These are phyloP conservation scores for Centruroides vittatus DNA, from an alignment of 1,140 invertebrate species.

Conservation along the genomic window DNA sequence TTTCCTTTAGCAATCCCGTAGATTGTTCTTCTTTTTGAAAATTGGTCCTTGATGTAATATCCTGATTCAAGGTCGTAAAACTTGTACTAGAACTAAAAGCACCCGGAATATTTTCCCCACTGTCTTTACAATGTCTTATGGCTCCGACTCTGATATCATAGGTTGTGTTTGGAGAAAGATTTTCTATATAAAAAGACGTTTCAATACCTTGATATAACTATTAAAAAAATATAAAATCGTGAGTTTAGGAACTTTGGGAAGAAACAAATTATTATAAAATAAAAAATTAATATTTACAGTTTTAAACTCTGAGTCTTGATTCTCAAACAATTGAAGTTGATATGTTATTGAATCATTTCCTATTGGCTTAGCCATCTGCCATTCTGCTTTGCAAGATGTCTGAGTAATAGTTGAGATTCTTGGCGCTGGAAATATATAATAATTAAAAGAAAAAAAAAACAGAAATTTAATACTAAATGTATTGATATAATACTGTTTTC, in stretches of 20 bases:
- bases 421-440: conserved; percentile 18
- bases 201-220: conserved; percentile 51
- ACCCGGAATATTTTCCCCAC: conserved; percentile 36
- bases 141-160: conserved; percentile 57
- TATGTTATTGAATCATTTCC: conserved; percentile 47
- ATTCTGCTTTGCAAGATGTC: conserved; percentile 30
- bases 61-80: conserved; percentile 33
- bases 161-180: conserved; percentile 49
- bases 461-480: too few species aligned
- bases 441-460: too few species aligned
- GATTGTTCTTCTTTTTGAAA: conserved; percentile 8
- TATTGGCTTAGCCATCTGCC: conserved; percentile 32
- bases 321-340: conserved; percentile 41
- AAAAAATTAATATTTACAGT: neutral
- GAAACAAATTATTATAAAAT: conserved; percentile 11
- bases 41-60: conserved; percentile 17
- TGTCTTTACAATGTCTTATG: conserved; percentile 41
- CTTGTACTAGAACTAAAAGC: conserved; percentile 45
- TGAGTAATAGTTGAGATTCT: conserved; percentile 25
- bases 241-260: too few species aligned
- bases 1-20: conserved; percentile 28
- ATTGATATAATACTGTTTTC: too few species aligned
- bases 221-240: too few species aligned
- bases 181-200: conserved; percentile 44
- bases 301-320: neutral